A percentile compares a stretch with the other conserved stretches of the same genome.
These are phyloP conservation scores for Sphaeridia pumilis DNA, from an alignment of 2,888 invertebrate species.

Conservation along the genomic window DNA sequence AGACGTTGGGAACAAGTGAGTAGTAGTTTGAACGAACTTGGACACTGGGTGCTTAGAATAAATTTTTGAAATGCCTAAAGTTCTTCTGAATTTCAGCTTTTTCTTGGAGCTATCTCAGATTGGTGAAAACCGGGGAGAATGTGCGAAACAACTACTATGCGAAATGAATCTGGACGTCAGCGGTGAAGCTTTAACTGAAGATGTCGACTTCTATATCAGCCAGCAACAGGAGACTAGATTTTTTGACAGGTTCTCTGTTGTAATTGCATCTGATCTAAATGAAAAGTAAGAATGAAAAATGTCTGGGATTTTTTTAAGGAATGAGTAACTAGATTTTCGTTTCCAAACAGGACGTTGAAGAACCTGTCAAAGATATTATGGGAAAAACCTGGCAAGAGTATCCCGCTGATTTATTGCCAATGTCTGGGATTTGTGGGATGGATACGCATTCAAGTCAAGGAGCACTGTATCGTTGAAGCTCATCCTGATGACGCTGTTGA, in stretches of 20 bases:
- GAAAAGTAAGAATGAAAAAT: constrained; percentile 46
- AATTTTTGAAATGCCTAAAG: not conserved
- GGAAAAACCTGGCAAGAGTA: constrained; percentile 51
- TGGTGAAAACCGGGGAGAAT: constrained; percentile 72
- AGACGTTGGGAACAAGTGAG: constrained; percentile 84
- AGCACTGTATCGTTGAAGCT: constrained; percentile 76
- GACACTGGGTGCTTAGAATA: not conserved
- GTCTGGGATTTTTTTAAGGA: not conserved
- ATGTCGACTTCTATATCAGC: constrained; percentile 52
- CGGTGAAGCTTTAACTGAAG: constrained; percentile 85
- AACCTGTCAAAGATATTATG: constrained; percentile 63
- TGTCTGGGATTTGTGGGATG: constrained; percentile 88
- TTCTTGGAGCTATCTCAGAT: constrained; percentile 72
- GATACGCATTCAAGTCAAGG: constrained; percentile 65
- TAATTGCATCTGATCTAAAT: constrained; percentile 64
- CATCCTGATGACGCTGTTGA: constrained; percentile 84
- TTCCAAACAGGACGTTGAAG: constrained; percentile 2
- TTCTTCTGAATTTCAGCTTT: constrained; percentile 51
- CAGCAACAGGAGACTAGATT: constrained; percentile 70
- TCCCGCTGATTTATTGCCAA: constrained; percentile 75
- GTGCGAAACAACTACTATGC: constrained; percentile 64
- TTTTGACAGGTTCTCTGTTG: constrained; percentile 74
- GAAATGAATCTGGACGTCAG: constrained; percentile 88
- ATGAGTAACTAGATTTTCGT: not conserved
- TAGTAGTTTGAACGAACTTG: not conserved